A percentile compares a stretch with the other conserved stretches of the same genome.
phyloP scores from a whole-genome alignment of 2,797 vertebrate species.

The Chelon labrosus region DNA sequence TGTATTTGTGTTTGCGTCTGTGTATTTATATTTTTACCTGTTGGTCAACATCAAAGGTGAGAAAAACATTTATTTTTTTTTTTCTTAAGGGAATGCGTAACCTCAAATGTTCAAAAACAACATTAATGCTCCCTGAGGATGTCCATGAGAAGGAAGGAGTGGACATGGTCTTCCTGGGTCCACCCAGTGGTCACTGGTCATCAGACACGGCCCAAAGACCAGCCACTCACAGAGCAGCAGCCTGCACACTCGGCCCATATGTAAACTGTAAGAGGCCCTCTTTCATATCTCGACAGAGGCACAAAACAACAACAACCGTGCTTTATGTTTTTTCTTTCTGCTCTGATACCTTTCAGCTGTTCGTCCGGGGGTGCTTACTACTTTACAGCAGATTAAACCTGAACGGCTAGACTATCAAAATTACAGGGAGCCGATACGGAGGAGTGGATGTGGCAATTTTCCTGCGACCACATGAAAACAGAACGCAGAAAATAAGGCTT shows the following conservation, averaged over 20 bases:
- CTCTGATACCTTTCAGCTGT: constrained; percentile 12
- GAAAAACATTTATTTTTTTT: constrained; percentile 39
- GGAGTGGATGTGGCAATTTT: constrained; percentile 31
- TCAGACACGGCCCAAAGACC: constrained; percentile 48
- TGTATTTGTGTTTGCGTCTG: constrained; percentile 33
- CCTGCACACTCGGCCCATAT: neutral
- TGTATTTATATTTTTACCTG: constrained; percentile 50
- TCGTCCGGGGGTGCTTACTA: constrained; percentile 13
- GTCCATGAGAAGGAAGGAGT: constrained; percentile 40
- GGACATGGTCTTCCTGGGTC: constrained; percentile 27
- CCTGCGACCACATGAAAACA: constrained; percentile 39
- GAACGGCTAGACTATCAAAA: constrained; percentile 43
- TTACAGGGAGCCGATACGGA: constrained; percentile 44
- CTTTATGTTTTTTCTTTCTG: neutral
- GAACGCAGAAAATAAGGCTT: constrained; percentile 10
- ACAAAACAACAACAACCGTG: neutral
- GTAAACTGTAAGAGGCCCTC: constrained; percentile 18
- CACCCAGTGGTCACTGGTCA: constrained; percentile 62
- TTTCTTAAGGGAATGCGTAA: constrained; percentile 1
- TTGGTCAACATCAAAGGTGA: constrained; percentile 61
- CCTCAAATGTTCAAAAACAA: constrained; percentile 63
- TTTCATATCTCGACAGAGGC: constrained; percentile 19
- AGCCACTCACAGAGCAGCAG: constrained; percentile 53
- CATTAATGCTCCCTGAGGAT: constrained; percentile 49
- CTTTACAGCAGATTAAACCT: constrained; percentile 15